Evolutionary conservation across 2,797 vertebrate genomes (phyloP).

Genomic region (Thamnophis elegans): DNA sequence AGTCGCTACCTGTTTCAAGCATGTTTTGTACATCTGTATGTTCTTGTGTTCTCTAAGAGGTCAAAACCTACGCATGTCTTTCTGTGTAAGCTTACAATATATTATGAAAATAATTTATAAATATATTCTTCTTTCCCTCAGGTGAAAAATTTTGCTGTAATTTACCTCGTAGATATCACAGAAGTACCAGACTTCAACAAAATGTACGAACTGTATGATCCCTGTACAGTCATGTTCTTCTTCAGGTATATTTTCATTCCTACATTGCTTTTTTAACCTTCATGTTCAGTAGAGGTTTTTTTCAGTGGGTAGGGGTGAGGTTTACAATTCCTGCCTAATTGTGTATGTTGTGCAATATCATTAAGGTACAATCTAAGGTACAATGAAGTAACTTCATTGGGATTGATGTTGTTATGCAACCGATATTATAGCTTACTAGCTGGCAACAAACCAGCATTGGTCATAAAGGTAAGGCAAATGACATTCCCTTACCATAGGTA

Average conservation of each 20-base stretch:
- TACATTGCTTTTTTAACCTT: background rate
- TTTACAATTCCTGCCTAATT: background rate
- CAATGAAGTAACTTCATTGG: background rate
- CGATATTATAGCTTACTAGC: background rate
- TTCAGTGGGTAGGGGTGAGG: too few relatives aligned
- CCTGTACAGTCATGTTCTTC: conserved; percentile 99
- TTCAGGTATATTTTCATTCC: conserved; percentile 82
- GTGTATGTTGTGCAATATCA: background rate
- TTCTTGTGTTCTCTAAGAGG: background rate
- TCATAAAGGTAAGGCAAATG: background rate
- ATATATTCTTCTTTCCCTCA: conserved; percentile 57
- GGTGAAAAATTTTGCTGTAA: conserved; percentile 99
- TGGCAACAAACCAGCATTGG: background rate
- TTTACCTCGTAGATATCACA: conserved; percentile 98
- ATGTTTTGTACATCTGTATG: background rate
- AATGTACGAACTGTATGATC: conserved; percentile 98
- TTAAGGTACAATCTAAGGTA: background rate
- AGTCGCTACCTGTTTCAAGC: background rate
- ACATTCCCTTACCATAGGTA: background rate
- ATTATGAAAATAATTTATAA: background rate
- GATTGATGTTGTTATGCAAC: background rate
- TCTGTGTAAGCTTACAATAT: background rate
- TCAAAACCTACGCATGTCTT: background rate
- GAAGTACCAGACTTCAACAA: conserved; percentile 99
- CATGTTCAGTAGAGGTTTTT: background rate